These are phyloP conservation scores for Orgyia antiqua DNA, from an alignment of 2,888 invertebrate genomes.

Conservation along the genomic window DNA sequence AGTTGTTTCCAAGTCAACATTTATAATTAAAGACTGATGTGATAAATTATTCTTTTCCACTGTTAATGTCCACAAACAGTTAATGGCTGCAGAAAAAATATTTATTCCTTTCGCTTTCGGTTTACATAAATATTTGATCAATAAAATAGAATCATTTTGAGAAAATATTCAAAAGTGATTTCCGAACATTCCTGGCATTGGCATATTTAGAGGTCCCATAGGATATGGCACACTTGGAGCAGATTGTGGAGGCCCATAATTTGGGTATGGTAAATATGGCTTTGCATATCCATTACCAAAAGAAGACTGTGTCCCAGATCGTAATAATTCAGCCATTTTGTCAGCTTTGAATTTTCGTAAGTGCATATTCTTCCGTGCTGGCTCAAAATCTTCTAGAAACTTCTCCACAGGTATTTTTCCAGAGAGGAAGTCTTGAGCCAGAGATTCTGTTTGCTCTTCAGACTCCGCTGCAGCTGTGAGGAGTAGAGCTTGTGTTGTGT, in stretches of 20 bases:
- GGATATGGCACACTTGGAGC: slow-evolving; percentile 84
- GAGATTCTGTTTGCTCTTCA: slow-evolving; percentile 94
- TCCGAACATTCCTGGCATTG: slow-evolving; percentile 82
- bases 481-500: slow-evolving; percentile 91
- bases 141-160: too few species aligned
- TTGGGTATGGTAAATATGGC: slow-evolving; percentile 66
- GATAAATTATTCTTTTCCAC: too few species aligned
- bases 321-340: slow-evolving; percentile 89
- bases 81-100: too few species aligned
- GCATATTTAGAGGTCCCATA: slow-evolving; percentile 85
- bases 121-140: too few species aligned
- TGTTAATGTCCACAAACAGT: too few species aligned
- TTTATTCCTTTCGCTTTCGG: too few species aligned
- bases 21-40: too few species aligned
- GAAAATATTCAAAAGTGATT: slow-evolving; percentile 57
- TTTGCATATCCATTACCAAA: slow-evolving; percentile 59
- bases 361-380: slow-evolving; percentile 78
- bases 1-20: too few species aligned
- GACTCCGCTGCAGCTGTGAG: slow-evolving; percentile 95
- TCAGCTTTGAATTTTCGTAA: slow-evolving; percentile 93
- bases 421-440: slow-evolving; percentile 88
- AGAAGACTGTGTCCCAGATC: slow-evolving; percentile 48
- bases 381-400: slow-evolving; percentile 91
- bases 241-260: slow-evolving; percentile 62
- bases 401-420: slow-evolving; percentile 85